These are phyloP conservation scores for Holothuria glaberrima DNA, from an alignment of 35 echinoderm and acorn worm species.

Conservation along the genomic window DNA sequence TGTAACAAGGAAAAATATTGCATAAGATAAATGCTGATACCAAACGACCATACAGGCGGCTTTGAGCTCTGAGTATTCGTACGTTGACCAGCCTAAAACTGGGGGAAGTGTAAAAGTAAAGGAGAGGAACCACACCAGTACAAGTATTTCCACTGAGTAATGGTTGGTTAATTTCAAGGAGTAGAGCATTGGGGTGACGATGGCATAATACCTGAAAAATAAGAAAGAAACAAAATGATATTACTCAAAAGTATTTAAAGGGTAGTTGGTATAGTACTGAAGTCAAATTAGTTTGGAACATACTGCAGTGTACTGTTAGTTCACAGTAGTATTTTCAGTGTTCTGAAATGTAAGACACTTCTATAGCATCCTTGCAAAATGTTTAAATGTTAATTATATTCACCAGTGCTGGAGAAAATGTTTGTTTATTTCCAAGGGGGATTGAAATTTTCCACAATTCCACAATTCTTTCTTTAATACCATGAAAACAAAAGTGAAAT, in stretches of 20 bases:
- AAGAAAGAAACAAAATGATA: neutral
- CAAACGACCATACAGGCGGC: constrained; percentile 74
- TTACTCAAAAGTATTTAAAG: neutral
- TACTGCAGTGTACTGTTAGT: too few relatives aligned
- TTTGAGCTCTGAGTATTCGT: constrained; percentile 58
- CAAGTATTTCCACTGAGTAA: constrained; percentile 66
- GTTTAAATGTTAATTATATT: too few relatives aligned
- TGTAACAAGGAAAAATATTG: constrained; percentile 69
- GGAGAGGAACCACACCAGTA: constrained; percentile 71
- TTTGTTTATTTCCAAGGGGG: too few relatives aligned
- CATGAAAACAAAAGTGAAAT: too few relatives aligned
- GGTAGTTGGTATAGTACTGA: neutral
- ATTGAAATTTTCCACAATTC: too few relatives aligned
- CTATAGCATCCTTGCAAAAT: too few relatives aligned
- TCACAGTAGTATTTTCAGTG: too few relatives aligned
- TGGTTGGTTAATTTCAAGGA: constrained; percentile 76
- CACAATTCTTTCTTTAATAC: too few relatives aligned
- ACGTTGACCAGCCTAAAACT: constrained; percentile 88
- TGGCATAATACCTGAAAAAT: constrained; percentile 89
- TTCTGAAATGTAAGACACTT: too few relatives aligned
- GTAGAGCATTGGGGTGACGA: constrained; percentile 90
- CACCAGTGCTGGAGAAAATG: too few relatives aligned
- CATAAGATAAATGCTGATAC: constrained; percentile 80
- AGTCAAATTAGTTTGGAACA: neutral
- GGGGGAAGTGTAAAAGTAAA: constrained; percentile 78